phyloP scores from a whole-genome alignment of 2,113 vertebrate genomes.

The Rhegmatorhina hoffmannsi region DNA sequence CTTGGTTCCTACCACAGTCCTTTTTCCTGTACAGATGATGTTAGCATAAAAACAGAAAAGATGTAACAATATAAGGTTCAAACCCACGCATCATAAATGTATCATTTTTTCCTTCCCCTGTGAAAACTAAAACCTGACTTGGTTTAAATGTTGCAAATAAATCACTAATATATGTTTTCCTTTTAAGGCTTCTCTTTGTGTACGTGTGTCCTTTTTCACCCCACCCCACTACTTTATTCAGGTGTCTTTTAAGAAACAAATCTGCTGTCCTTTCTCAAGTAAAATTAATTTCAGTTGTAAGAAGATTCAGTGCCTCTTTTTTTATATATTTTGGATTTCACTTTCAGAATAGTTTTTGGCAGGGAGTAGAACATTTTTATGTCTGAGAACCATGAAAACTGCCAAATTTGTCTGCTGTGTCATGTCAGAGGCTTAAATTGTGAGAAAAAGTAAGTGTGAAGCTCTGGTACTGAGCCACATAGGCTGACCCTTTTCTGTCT shows the following conservation, averaged over 20 bases:
- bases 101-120: neutral
- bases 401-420: conserved; percentile 29
- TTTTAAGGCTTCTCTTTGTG: neutral
- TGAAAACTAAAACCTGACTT: neutral
- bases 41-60: neutral
- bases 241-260: neutral
- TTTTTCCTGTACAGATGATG: neutral
- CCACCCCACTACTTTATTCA: rapidly evolving
- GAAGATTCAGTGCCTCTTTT: neutral
- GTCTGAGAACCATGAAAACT: conserved; percentile 6
- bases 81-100: neutral
- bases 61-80: neutral
- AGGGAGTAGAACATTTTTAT: neutral
- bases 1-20: neutral
- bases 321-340: neutral
- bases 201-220: neutral
- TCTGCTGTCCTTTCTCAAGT: neutral
- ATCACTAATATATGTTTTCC: neutral
- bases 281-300: neutral
- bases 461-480: neutral
- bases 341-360: conserved; percentile 46
- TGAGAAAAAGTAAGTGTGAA: conserved; percentile 30
- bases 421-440: conserved; percentile 17
- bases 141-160: neutral
- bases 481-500: neutral